Evolutionary conservation across 2,113 vertebrate species (phyloP), one percentile per base, ranked within the genome.

Genomic region (Camelus dromedarius): DNA sequence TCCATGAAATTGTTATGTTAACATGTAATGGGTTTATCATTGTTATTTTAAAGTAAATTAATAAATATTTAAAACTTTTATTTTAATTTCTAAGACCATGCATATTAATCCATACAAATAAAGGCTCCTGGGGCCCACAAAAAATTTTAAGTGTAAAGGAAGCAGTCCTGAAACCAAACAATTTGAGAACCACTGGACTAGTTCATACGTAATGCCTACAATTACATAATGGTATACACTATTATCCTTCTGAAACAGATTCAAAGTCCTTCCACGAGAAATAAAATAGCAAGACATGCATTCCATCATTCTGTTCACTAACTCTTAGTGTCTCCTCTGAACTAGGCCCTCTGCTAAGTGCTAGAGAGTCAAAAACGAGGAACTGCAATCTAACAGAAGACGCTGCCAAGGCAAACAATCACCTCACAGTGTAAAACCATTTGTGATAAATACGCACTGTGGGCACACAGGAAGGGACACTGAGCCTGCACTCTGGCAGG

Each of bases 21-120:
- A 94, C 22, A 60, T 62, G 35, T 80, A 73, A 86, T 42, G 26
- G 8, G n/a, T 79, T 95, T 83, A 81, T 38, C 38, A 58, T 5
- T 79, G 9, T 56, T 86, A 90, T 73, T n/a, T 91, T 90, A 38
- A 96, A 75, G 50, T 54, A 26, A 93, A 91, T 83, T 82, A 90
- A 52, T 42, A 66, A 70, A 35, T 81, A 48, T 87, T 42, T 82
- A 15, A 2, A 81, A 35, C 4, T 48, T 88, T 89, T 89, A 32
- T 77, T 92, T 89, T 76, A 50, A 80, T 92, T 89, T 50, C 35
- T 84, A 89, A 96, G 87, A 84, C 52, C 30, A 62, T 83, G 72
- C 86, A 38, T 87, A 77, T 81, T 67, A 94, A 46, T n/a, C 62
- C 28, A 82, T 12, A 50, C 38, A 94, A 83, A 32, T 35, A 70